A percentile compares a stretch with the other conserved stretches of the same genome.
Evolutionary conservation across 2,888 invertebrate species (phyloP).

Genomic region (Micoletzkya japonica): DNA sequence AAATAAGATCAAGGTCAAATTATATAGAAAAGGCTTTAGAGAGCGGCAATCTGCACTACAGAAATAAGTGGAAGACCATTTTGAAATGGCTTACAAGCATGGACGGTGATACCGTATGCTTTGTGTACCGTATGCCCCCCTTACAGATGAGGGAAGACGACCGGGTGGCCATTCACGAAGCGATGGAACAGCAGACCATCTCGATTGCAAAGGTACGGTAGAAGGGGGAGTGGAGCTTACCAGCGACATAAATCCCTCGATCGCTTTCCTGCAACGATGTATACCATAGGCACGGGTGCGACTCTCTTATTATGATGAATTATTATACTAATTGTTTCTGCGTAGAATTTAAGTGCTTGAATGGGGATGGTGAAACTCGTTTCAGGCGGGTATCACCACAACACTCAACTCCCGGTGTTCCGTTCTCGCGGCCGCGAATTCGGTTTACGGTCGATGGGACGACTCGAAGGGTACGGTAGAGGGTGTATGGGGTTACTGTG

Average conservation of each 20-base stretch:
- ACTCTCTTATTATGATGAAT: background rate
- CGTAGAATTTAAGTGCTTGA: background rate
- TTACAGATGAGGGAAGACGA: slow-evolving; percentile 94
- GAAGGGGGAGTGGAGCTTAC: too few species aligned
- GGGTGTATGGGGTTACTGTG: background rate
- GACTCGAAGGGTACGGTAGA: slow-evolving; percentile 71
- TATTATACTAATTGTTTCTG: background rate
- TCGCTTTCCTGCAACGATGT: background rate
- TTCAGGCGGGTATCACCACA: slow-evolving; percentile 92
- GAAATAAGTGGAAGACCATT: background rate
- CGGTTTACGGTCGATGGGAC: slow-evolving; percentile 97
- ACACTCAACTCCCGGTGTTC: slow-evolving; percentile 97
- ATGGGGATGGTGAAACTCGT: slow-evolving; percentile 2
- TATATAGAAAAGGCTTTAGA: background rate
- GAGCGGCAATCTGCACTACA: background rate
- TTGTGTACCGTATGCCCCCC: background rate
- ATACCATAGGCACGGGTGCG: too few species aligned
- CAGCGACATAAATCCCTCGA: too few species aligned
- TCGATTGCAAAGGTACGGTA: slow-evolving; percentile 85
- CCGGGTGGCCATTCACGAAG: slow-evolving; percentile 97
- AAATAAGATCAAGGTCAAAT: background rate
- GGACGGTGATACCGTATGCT: slow-evolving; percentile 6
- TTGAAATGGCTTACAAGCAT: background rate
- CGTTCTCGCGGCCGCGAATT: slow-evolving; percentile 98
- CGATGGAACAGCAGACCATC: slow-evolving; percentile 99